Evolutionary conservation across 2,113 vertebrate species (phyloP), one percentile per base, ranked within the genome.

Genomic region (Gallinago paraguaiae): DNA sequence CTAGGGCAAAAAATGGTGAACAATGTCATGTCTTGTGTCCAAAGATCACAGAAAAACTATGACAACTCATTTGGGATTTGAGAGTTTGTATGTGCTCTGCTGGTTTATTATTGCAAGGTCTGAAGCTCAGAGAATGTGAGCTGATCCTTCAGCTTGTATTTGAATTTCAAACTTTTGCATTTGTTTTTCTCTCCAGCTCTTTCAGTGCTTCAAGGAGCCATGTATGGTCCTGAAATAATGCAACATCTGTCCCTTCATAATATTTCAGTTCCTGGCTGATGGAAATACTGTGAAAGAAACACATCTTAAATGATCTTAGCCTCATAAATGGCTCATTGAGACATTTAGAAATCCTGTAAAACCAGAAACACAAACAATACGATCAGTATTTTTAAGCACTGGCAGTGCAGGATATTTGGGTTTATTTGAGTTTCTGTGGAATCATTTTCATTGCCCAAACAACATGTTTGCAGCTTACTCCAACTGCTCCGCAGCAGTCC

Each of bases 51-150:
- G 57, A 56, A 83, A 65, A 94, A 11, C n/a, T 35, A 9, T 37
- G 54, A 35, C 46, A 86, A 11, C 25, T 86, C 80, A 16, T 53
- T n/a, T 48, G 72, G 60, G 79, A 72, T 90, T 79, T 92, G 60
- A 18, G 77, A 92, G 92, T 91, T 88, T 88, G 63, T 95, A 2
- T 82, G 53, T 74, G 19, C 28, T 82, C 56, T 93, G 33, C 23
- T 67, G 54, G 84, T 95, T 95, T 96, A 82, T 96, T 96, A 92
- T 88, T 96, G 54, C 37, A 93, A 82, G 24, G 82, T 67, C 78
- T 92, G 75, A 78, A 56, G 64, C n/a, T 39, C 1, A 1, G 30
- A 41, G 46, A 70, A 63, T 48, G 41, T 59, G 88, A 97, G 10
- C 59, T 82, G 79, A 80, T 95, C 70, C 54, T 68, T 88, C 83